A percentile compares a stretch with the other conserved stretches of the same genome.
Conservation (phyloP, 2,113 vertebrate species). For the Chionodraco myersi region DNA sequence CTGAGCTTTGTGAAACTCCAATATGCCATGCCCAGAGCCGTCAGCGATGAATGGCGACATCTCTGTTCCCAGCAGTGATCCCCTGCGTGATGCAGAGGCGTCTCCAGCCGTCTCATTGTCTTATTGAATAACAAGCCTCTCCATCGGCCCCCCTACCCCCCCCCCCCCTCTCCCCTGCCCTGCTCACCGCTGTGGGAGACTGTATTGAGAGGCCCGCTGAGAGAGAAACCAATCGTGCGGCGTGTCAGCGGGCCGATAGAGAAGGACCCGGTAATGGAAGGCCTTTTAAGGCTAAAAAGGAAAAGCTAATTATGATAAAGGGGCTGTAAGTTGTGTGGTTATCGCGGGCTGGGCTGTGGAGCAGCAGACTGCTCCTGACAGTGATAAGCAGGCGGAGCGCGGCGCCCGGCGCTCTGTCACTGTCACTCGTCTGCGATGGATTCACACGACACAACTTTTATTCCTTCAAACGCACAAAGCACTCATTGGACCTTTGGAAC, state of each 20-base stretch:
- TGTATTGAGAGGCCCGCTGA: constrained; percentile 63
- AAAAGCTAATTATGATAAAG: constrained; percentile 89
- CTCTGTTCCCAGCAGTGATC: background rate
- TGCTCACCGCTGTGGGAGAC: constrained; percentile 33
- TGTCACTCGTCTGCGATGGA: constrained; percentile 79
- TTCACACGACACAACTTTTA: constrained; percentile 64
- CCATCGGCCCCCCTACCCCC: constrained; percentile 43
- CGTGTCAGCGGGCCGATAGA: constrained; percentile 80
- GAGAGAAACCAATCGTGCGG: constrained; percentile 78
- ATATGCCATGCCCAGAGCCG: background rate
- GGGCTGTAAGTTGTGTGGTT: constrained; percentile 85
- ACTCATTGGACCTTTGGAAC: constrained; percentile 28
- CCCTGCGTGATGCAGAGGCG: constrained; percentile 3
- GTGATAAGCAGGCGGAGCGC: constrained; percentile 83
- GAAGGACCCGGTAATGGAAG: constrained; percentile 83
- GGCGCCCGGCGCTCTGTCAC: constrained; percentile 81
- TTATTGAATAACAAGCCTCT: constrained; percentile 38
- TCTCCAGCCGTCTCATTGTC: constrained; percentile 17
- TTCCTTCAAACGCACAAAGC: constrained; percentile 44
- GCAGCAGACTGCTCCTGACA: constrained; percentile 84
- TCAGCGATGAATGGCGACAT: background rate
- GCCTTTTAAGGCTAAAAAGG: constrained; percentile 85
- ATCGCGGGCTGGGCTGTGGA: constrained; percentile 83
- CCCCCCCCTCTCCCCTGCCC: constrained; percentile 16
- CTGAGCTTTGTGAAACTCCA: background rate